Evolutionary conservation across 53 echinoderm and acorn worm species (phyloP).

Genomic region (Glandiceps talaboti): DNA sequence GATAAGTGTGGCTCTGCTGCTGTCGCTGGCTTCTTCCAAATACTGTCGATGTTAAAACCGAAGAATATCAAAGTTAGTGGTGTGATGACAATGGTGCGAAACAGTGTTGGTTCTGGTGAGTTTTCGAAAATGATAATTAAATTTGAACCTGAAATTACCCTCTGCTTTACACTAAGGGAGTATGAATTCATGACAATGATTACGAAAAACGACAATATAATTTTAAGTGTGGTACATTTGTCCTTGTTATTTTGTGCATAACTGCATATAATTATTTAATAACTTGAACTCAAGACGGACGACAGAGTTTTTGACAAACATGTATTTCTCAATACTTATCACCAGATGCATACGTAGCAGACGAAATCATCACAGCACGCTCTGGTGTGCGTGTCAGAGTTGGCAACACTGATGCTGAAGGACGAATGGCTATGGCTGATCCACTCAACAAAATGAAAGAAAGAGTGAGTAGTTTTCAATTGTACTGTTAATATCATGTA

Average conservation of each 20-base stretch:
- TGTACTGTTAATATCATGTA: no score
- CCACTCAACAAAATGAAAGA: constrained; percentile 92
- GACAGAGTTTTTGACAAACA: no score
- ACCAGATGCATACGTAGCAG: constrained; percentile 85
- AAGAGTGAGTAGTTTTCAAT: constrained; percentile 23
- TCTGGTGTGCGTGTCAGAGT: constrained; percentile 73
- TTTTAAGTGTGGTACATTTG: no score
- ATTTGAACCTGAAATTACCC: no score
- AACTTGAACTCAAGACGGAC: no score
- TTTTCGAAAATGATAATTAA: no score
- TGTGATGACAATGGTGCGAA: constrained; percentile 91
- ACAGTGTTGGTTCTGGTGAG: constrained; percentile 90
- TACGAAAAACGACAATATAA: no score
- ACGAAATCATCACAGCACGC: constrained; percentile 84
- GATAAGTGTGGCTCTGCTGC: constrained; percentile 96
- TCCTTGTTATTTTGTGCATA: no score
- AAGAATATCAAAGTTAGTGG: constrained; percentile 69
- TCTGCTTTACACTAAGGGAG: no score
- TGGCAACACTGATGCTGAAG: constrained; percentile 96
- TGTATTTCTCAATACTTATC: background rate
- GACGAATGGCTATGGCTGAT: constrained; percentile 96
- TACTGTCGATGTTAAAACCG: constrained; percentile 49
- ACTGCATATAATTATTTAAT: no score
- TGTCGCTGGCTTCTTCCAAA: constrained; percentile 84
- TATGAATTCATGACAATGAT: no score